Evolutionary conservation across 2,113 vertebrate species (phyloP), one percentile per base, ranked within the genome.

Genomic region (Galemys pyrenaicus): DNA sequence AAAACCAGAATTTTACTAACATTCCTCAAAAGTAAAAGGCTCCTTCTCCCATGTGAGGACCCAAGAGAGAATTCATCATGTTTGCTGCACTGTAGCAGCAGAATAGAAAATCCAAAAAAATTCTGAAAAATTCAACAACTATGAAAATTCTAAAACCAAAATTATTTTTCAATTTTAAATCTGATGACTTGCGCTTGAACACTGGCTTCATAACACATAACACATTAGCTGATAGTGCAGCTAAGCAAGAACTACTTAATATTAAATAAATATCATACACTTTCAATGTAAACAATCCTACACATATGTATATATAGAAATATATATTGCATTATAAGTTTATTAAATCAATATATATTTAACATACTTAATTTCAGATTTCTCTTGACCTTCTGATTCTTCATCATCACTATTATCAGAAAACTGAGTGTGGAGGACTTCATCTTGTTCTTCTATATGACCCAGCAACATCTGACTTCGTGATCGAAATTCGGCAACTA

Each of bases 401-500:
- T 98, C 98, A 90, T 98, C 97, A 90, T 98, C 98, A 62, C 97
- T 97, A 68, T 98, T 93, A 96, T 98, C 98, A 96, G 98, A 97
- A 87, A 98, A 96, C 15, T 97, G 97, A 60, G 97, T 98, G 92
- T 98, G 98, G 94, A 98, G 98, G 67, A 99, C 99, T 94, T 99
- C 97, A 87, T 99, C 99, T 87, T 99, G 98, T 92, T 99, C 98
- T 96, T 99, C 99, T 89, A 99, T 97, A 92, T 98, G 98, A 74
- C 98, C 98, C 96, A 99, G 92, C 84, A 98, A 97, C 97, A 99
- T 98, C 44, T 99, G 98, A 86, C 98, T 98, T 68, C 98, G 98
- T 88, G 98, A 98, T 96, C 95, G 98, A 96, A 99, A 99, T 94
- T 98, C 98, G 46, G 98, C 99, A 96, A 99, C 98, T 96, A 99